Conservation (phyloP, 2,113 vertebrate species). For the Mastomys coucha region DNA sequence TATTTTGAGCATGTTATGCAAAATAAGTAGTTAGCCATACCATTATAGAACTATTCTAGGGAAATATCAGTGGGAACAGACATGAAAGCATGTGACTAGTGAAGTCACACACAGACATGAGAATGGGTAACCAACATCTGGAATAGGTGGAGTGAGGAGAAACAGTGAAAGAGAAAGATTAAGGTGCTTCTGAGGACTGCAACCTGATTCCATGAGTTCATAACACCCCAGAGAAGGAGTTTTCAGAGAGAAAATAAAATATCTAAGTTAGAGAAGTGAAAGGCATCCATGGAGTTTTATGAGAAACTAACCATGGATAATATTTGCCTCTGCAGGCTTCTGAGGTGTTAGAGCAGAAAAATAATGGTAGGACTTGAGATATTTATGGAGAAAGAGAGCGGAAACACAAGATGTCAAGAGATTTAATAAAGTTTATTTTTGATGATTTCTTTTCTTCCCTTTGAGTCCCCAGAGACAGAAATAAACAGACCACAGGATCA, state of each 20-base stretch:
- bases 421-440: background rate
- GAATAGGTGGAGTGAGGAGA: background rate
- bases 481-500: background rate
- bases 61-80: background rate
- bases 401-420: background rate
- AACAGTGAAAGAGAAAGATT: background rate
- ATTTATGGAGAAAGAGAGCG: background rate
- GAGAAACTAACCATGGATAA: conserved; percentile 12
- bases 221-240: background rate
- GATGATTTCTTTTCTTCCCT: background rate
- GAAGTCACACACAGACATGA: background rate
- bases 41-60: background rate
- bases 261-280: background rate
- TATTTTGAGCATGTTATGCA: background rate
- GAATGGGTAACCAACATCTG: background rate
- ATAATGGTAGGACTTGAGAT: background rate
- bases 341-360: background rate
- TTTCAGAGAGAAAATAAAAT: background rate
- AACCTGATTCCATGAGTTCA: background rate
- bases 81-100: background rate
- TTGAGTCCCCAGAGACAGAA: background rate
- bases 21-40: background rate
- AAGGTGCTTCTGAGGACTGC: background rate
- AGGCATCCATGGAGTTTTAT: background rate
- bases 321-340: background rate